These are phyloP conservation scores for Leptocoma aspasia DNA, from an alignment of 2,113 vertebrate genomes.

Conservation along the genomic window DNA sequence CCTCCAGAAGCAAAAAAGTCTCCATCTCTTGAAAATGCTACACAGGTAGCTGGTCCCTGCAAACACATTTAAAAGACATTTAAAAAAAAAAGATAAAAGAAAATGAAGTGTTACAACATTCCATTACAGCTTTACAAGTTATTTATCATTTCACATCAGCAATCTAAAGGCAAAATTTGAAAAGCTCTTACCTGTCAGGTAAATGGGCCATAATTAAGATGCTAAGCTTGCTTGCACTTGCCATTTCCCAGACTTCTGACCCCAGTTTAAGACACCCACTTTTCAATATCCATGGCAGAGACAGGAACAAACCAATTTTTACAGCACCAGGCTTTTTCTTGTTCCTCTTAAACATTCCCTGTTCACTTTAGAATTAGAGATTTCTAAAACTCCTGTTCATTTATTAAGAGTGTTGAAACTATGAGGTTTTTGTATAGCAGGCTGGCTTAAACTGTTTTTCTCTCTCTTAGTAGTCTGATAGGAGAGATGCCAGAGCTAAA, in stretches of 20 bases:
- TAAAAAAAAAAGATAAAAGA: not conserved
- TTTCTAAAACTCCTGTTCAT: not conserved
- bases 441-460: not conserved
- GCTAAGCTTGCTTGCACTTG: not conserved
- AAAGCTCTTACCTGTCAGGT: not conserved
- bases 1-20: slow-evolving; percentile 91
- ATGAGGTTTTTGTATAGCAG: not conserved
- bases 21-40: slow-evolving; percentile 87
- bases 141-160: not conserved
- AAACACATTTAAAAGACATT: not conserved
- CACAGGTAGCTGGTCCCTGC: slow-evolving; percentile 87
- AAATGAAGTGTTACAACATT: not conserved
- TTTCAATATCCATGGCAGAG: not conserved
- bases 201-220: not conserved
- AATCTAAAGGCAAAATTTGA: not conserved
- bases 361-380: not conserved
- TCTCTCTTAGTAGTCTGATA: not conserved
- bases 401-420: not conserved
- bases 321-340: not conserved
- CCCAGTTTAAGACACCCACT: not conserved
- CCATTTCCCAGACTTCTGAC: not conserved
- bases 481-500: not conserved
- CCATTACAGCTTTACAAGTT: not conserved
- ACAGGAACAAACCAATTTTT: not conserved
- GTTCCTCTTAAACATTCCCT: not conserved